These are phyloP conservation scores for Rhabdomys dilectus DNA, from an alignment of 2,113 vertebrate species.

Conservation along the genomic window DNA sequence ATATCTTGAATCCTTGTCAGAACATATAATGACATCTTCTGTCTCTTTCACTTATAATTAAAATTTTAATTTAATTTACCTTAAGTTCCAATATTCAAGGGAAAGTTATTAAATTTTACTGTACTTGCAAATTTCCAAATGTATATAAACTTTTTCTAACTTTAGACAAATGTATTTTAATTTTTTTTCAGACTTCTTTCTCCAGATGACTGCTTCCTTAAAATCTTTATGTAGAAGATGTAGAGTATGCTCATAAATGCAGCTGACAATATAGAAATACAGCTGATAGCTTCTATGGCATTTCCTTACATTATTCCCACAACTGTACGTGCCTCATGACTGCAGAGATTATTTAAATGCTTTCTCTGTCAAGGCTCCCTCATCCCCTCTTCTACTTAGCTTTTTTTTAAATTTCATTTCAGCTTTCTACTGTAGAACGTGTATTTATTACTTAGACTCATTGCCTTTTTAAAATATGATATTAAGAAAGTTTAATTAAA, in stretches of 20 bases:
- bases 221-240: neutral
- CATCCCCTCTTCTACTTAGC: neutral
- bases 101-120: conserved; percentile 79
- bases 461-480: neutral
- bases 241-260: neutral
- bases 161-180: conserved; percentile 57
- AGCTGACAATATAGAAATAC: neutral
- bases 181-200: conserved; percentile 42
- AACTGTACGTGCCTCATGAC: neutral
- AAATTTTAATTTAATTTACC: conserved; percentile 78
- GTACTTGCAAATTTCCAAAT: conserved; percentile 73
- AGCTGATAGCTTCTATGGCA: neutral
- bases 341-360: neutral
- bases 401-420: conserved; percentile 36
- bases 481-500: neutral
- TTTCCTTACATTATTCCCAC: conserved; percentile 1
- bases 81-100: conserved; percentile 70
- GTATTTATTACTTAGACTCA: neutral
- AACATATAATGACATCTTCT: conserved; percentile 68
- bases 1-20: conserved; percentile 62
- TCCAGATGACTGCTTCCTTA: conserved; percentile 19
- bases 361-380: neutral
- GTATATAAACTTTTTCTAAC: conserved; percentile 56
- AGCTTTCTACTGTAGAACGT: neutral
- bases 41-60: conserved; percentile 73